phyloP scores from a whole-genome alignment of 2,888 invertebrate genomes.

The Quadroppia sp. region DNA sequence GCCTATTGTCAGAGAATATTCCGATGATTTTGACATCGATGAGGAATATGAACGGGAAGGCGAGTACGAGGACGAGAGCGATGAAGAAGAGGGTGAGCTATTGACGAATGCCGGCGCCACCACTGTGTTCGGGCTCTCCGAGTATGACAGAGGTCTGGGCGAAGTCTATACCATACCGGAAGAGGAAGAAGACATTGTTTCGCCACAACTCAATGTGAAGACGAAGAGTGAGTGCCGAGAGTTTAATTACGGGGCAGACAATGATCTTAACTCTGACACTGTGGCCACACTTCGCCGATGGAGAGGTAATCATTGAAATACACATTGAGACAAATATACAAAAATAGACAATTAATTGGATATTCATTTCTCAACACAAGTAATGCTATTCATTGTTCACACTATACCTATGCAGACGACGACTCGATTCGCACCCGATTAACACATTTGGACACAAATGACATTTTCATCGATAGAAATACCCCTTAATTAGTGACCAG shows the following conservation, averaged over 20 bases:
- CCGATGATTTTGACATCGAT: conserved; percentile 40
- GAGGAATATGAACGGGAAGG: conserved; percentile 41
- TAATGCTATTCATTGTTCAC: background rate
- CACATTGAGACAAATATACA: conserved; percentile 35
- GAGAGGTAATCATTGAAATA: conserved; percentile 46
- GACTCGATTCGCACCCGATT: background rate
- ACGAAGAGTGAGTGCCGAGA: conserved; percentile 32
- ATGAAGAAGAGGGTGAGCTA: conserved; percentile 38
- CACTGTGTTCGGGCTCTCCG: conserved; percentile 2
- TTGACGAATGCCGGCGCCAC: background rate
- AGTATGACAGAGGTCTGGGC: conserved; percentile 50
- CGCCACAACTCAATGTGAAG: conserved; percentile 49
- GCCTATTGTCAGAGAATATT: conserved; percentile 28
- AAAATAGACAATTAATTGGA: conserved; percentile 4
- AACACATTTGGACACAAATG: background rate
- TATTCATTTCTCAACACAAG: background rate
- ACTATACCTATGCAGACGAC: background rate
- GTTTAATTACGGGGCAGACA: conserved; percentile 35
- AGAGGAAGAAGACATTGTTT: conserved; percentile 56
- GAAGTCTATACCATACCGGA: conserved; percentile 58
- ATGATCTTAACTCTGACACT: conserved; percentile 47
- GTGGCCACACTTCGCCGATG: conserved; percentile 47
- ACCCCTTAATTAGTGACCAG: too few species aligned
- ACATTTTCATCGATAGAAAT: too few species aligned
- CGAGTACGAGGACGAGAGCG: conserved; percentile 38